Evolutionary conservation across 2,113 vertebrate species (phyloP), one percentile per base, ranked within the genome.

Genomic region (Gasterosteus aculeatus): DNA sequence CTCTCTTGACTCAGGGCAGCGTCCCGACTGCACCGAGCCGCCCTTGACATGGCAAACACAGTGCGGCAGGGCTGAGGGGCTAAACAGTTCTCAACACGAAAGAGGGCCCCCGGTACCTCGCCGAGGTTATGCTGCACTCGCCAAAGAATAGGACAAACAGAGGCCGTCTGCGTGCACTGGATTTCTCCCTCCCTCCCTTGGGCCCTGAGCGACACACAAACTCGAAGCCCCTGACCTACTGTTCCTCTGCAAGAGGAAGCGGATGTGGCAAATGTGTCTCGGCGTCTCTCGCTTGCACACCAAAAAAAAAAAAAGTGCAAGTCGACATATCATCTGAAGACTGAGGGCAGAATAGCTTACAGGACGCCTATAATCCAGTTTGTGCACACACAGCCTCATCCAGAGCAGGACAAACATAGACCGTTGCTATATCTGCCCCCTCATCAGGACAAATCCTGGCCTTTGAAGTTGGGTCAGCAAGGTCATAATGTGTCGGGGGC

Each of bases 201-300:
- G 42, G 46, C 75, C 68, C 72, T 26, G 51, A 83, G 78, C 19
- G 16, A 44, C 68, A 75, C 69, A 66, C 65, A 42, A 84, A 84
- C 71, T 60, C 70, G 65, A 11, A 84, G 76, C 66, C 72, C 66
- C 79, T 49, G 84, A 85, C 83, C 87, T 65, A 53, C 72, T 87
- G 85, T 87, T 87, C 78, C 66, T 75, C 74, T 42, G 14, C 10
- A 19, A 83, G 82, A 51, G 81, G 84, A 91, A 90, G 77, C 72
- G 84, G 82, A 90, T 90, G 86, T 89, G 79, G 74, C 26, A 72
- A 61, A 51, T 26, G 67, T 59, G 18, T 71, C 47, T 47, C 11
- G 3, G 31, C 70, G 39, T 53, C 71, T n/a, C 61, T 29, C 59
- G 8, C 56, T 18, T n/a, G 18, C 33, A 39, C 59, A 78, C 18